Base-by-base conservation (phyloP, 2,797 vertebrate genomes). In the Perodicticus potto region DNA sequence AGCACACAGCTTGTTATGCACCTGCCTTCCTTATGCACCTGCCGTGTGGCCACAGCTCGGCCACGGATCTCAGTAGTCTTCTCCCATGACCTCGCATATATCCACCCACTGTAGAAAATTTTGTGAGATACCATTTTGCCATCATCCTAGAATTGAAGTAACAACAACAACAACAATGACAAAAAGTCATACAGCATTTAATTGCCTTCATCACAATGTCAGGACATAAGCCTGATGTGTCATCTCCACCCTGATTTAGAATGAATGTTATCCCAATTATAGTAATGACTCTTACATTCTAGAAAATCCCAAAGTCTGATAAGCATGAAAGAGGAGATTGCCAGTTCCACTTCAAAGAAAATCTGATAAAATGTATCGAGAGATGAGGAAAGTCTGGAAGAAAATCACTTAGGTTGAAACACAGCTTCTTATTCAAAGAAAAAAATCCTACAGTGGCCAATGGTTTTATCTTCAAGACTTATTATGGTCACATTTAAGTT, bases 381-480 rank as follows among this genome's bases (percentile, higher is more conserved):
- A 86, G 43, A 45, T 65, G 10, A 17, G 40, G 25, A 81, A 40
- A 76, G 19, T 73, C 43, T 83, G n/a, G 49, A 89, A 93, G 22
- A 86, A 14, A 89, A 86, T 34, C 1, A 23, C 76, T 90, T 85
- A 91, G 81, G 63, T 19, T 19, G 7, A 84, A 96, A 86, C 1
- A 5, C 45, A 92, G 27, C 11, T 89, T 84, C 82, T 67, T 20
- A 95, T 80, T 93, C 70, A 88, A 73, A 93, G 81, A 89, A 72
- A 94, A 77, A 77, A 92, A 77, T 90, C 82, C 63, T 87, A 12
- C 8, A 69, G 25, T 89, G 73, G 14, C 23, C 82, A 70, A 43
- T 27, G 23, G 14, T 57, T 17, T 40, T 59, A 87, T 78, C 45
- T 29, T 63, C 25, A 83, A 49, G 37, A 86, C 49, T 45, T 94